Percentiles rank a stretch among this genome's conserved stretches.
Conservation (phyloP, 2,797 vertebrate genomes). For the Pogonophryne albipinna region DNA sequence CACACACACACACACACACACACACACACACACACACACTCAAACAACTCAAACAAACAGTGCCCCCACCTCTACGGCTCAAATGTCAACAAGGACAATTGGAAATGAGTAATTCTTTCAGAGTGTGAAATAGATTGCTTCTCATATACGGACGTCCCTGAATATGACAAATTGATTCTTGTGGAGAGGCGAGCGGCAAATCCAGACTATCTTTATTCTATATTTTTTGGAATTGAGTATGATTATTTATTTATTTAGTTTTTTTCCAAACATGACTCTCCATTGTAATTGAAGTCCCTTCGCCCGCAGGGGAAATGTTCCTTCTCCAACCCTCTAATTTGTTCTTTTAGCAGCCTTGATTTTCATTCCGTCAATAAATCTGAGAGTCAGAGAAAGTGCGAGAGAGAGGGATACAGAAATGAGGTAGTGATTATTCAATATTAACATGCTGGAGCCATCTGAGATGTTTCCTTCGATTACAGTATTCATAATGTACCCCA, state of each 20-base stretch:
- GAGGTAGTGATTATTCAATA: conserved; percentile 82
- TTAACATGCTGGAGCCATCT: conserved; percentile 72
- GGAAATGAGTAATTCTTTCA: conserved; percentile 84
- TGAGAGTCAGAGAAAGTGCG: conserved; percentile 25
- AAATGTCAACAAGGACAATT: conserved; percentile 84
- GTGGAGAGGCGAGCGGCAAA: conserved; percentile 66
- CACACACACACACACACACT: conserved; percentile 20
- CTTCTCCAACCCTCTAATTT: conserved; percentile 79
- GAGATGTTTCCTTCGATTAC: conserved; percentile 81
- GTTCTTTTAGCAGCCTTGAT: conserved; percentile 79
- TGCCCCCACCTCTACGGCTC: conserved; percentile 57
- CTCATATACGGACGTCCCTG: conserved; percentile 77
- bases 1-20: conserved; percentile 24
- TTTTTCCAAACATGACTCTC: conserved; percentile 73
- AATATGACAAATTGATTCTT: conserved; percentile 88
- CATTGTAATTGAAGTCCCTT: conserved; percentile 82
- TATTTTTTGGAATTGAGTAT: conserved; percentile 60
- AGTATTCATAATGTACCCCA: conserved; percentile 74
- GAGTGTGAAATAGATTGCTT: conserved; percentile 87
- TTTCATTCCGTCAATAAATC: conserved; percentile 80
- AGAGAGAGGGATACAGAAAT: conserved; percentile 27
- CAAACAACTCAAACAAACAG: conserved; percentile 38
- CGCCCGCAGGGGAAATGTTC: conserved; percentile 62
- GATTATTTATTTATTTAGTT: conserved; percentile 72
- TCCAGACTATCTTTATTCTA: conserved; percentile 76